phyloP scores from a whole-genome alignment of 2,888 invertebrate genomes.

The Andricus curvator region DNA sequence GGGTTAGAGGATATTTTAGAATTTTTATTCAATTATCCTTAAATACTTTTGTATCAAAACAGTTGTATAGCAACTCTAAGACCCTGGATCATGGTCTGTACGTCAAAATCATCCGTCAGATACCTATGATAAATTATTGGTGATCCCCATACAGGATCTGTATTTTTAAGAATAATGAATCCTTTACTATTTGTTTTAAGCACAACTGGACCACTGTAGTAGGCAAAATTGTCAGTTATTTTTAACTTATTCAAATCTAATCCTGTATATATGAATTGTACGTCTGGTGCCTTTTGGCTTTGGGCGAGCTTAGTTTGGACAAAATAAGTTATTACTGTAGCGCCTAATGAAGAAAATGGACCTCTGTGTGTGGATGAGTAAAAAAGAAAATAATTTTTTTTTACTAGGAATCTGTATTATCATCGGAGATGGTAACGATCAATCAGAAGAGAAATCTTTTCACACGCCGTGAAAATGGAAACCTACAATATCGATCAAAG shows the following conservation, averaged over 20 bases:
- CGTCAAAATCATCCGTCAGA: slow-evolving; percentile 83
- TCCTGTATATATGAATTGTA: slow-evolving; percentile 84
- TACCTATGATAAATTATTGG: slow-evolving; percentile 87
- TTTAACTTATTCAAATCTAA: slow-evolving; percentile 81
- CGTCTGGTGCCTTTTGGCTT: slow-evolving; percentile 80
- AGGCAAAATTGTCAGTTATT: slow-evolving; percentile 78
- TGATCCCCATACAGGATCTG: slow-evolving; percentile 85
- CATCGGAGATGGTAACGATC: no score
- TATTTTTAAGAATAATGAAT: slow-evolving; percentile 82
- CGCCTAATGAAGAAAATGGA: slow-evolving; percentile 75
- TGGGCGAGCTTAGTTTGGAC: slow-evolving; percentile 81
- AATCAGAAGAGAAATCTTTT: no score
- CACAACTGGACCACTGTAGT: slow-evolving; percentile 80
- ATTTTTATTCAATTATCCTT: slow-evolving; percentile 80
- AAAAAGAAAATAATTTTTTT: slow-evolving; percentile 74
- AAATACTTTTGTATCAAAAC: slow-evolving; percentile 82
- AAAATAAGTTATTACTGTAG: slow-evolving; percentile 80
- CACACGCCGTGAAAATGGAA: no score
- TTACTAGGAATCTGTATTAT: slow-evolving; percentile 9
- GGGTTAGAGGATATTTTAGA: slow-evolving; percentile 81
- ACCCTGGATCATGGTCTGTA: slow-evolving; percentile 82
- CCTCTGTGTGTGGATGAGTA: slow-evolving; percentile 80
- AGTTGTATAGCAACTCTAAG: slow-evolving; percentile 82
- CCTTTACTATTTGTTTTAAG: slow-evolving; percentile 84
- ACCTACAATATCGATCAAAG: no score